These are phyloP conservation scores for Coregonus sp. DNA, from an alignment of 2,797 vertebrate genomes.

Conservation along the genomic window DNA sequence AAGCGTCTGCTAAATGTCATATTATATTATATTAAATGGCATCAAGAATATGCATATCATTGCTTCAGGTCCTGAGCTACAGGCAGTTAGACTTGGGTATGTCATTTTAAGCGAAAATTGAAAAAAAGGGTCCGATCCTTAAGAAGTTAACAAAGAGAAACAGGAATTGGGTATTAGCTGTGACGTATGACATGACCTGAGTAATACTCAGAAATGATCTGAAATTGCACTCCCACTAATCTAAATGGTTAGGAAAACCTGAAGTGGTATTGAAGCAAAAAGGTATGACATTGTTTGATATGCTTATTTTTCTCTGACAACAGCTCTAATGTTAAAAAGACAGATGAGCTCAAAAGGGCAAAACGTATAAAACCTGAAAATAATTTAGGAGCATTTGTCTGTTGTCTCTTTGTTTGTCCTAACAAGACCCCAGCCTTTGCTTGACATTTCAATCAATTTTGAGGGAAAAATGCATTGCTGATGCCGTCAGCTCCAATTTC, in stretches of 20 bases:
- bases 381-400: slow-evolving; percentile 30
- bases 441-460: slow-evolving; percentile 27
- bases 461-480: slow-evolving; percentile 41
- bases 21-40: no score
- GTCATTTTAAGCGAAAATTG: no score
- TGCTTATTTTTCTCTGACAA: slow-evolving; percentile 20
- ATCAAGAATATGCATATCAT: no score
- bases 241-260: slow-evolving; percentile 13
- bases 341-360: slow-evolving; percentile 12
- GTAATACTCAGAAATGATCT: slow-evolving; percentile 37
- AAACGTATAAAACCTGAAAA: slow-evolving; percentile 33
- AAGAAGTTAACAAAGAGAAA: neutral
- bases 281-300: slow-evolving; percentile 12
- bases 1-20: no score
- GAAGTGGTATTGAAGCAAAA: slow-evolving; percentile 24
- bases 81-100: no score
- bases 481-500: slow-evolving; percentile 62
- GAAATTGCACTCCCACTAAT: slow-evolving; percentile 33
- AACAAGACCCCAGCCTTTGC: slow-evolving; percentile 28
- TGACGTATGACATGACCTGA: slow-evolving; percentile 21
- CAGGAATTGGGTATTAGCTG: slow-evolving; percentile 14
- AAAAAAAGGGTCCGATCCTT: no score
- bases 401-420: slow-evolving; percentile 20
- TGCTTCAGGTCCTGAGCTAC: no score
- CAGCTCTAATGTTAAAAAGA: slow-evolving; percentile 9